Conservation (phyloP, 2,797 vertebrate species). For the Rousettus madagascariensis region DNA sequence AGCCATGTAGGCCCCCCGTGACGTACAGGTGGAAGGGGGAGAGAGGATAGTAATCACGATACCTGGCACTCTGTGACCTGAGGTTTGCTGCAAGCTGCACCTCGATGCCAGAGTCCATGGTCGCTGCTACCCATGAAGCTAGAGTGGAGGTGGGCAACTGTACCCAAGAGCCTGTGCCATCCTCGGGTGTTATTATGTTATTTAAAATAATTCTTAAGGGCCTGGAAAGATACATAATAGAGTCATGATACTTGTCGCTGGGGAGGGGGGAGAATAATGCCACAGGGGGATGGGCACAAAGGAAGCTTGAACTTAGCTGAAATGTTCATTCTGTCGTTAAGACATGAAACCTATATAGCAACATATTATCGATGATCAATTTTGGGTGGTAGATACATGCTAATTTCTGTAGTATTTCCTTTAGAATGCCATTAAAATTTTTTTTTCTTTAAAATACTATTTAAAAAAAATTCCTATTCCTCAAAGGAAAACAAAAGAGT, state of each 20-base stretch:
- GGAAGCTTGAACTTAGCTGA: not conserved
- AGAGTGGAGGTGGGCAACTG: not conserved
- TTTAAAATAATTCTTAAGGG: not conserved
- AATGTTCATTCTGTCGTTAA: not conserved
- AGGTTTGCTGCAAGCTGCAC: not conserved
- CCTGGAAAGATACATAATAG: not conserved
- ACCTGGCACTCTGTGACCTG: not conserved
- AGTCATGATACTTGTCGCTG: not conserved
- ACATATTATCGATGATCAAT: not conserved
- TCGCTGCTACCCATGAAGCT: accelerated
- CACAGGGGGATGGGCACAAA: not conserved
- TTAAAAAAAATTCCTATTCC: not conserved
- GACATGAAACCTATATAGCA: not conserved
- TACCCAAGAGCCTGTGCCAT: accelerated
- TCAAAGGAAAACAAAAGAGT: not conserved
- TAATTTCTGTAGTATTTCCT: not conserved
- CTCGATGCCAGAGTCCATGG: not conserved
- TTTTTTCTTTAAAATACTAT: too few species aligned
- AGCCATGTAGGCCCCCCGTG: accelerated
- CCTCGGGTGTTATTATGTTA: not conserved
- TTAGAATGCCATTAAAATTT: not conserved
- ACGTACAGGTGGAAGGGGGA: not conserved
- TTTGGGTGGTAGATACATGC: not conserved
- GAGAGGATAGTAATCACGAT: accelerated
- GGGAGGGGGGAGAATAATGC: not conserved